Evolutionary conservation across 2,797 vertebrate species (phyloP).

Genomic region (Distichodus sexfasciatus): DNA sequence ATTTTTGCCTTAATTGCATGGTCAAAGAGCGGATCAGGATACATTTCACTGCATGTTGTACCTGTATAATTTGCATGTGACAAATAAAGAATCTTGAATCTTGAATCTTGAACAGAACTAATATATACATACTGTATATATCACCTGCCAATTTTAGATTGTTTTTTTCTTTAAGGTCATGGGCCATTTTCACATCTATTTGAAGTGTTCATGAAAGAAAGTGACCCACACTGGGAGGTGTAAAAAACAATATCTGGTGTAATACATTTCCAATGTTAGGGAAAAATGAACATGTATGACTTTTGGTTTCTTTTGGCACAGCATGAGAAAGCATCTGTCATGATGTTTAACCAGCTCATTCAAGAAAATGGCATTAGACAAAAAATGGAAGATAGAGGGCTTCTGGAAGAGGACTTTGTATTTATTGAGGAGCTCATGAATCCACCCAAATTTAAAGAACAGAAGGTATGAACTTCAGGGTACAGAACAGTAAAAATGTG

Average conservation of each 20-base stretch:
- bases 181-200: constrained; percentile 5
- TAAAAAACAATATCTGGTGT: neutral
- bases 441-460: neutral
- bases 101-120: too few species aligned
- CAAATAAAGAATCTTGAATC: too few species aligned
- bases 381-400: neutral
- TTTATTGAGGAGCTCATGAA: constrained; percentile 8
- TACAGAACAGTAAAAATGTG: neutral
- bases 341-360: neutral
- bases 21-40: too few species aligned
- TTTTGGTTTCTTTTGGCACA: neutral
- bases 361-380: neutral
- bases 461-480: neutral
- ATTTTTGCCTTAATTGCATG: too few species aligned
- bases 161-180: neutral
- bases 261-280: neutral
- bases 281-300: neutral
- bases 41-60: too few species aligned
- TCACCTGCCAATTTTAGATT: too few species aligned
- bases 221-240: neutral
- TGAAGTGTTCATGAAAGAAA: neutral
- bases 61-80: too few species aligned
- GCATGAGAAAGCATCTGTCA: neutral
- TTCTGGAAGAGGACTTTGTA: neutral
- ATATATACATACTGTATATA: too few species aligned